Evolutionary conservation across 23 tunicate genomes (phyloP).

Genomic region (Trididemnum clinides): DNA sequence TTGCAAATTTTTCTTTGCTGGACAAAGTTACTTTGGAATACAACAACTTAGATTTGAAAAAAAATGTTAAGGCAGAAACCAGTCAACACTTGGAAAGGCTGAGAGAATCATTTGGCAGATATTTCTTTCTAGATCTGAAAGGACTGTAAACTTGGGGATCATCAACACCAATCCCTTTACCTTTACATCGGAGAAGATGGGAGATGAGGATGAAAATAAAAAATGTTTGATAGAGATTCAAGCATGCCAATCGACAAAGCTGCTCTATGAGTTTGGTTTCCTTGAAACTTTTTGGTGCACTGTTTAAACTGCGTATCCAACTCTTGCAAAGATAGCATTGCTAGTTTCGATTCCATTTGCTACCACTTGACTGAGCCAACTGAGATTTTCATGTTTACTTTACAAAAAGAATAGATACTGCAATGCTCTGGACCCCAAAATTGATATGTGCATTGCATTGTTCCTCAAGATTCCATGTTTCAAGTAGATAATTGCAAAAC

Average conservation of each 20-base stretch:
- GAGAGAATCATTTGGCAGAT: background rate
- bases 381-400: background rate
- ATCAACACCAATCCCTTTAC: background rate
- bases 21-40: no score
- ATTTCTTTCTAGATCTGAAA: background rate
- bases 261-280: no score
- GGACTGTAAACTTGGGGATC: background rate
- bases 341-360: background rate
- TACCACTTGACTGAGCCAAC: background rate
- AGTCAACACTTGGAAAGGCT: no score
- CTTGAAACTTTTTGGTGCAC: background rate
- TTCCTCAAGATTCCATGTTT: background rate
- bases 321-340: no score
- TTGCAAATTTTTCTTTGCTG: no score
- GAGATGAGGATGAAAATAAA: no score
- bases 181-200: no score
- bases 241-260: no score
- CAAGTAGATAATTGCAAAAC: background rate
- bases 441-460: background rate
- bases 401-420: background rate
- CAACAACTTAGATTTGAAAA: no score
- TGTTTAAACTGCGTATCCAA: background rate
- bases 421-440: no score
- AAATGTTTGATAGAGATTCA: no score
- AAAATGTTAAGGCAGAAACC: no score